Percentiles rank a stretch among this genome's conserved stretches.
Conservation (phyloP, 1,140 invertebrate genomes). For the Panulirus ornatus region DNA sequence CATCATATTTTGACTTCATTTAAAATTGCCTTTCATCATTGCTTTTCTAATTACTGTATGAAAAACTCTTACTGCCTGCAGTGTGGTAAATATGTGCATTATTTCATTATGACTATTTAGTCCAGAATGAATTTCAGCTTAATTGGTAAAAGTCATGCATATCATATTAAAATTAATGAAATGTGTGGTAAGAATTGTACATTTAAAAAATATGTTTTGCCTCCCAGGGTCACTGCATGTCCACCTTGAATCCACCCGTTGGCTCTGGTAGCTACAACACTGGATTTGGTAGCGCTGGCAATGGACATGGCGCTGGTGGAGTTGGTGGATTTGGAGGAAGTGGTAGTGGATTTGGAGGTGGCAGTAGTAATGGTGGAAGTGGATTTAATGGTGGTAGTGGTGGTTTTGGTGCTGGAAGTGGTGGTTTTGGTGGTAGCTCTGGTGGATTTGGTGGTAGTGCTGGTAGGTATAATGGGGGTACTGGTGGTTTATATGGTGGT, state of each 20-base stretch:
- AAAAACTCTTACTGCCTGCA: no score
- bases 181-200: background rate
- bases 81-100: no score
- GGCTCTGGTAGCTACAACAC: constrained; percentile 45
- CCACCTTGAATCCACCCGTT: constrained; percentile 73
- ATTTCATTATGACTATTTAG: no score
- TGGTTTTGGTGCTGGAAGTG: constrained; percentile 28
- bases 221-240: constrained; percentile 74
- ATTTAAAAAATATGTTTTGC: background rate
- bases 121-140: no score
- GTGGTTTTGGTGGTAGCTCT: constrained; percentile 24
- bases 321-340: background rate
- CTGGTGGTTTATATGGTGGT: constrained; percentile 29
- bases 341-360: constrained; percentile 11
- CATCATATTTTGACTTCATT: no score
- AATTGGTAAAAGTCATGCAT: no score
- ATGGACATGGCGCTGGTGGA: constrained; percentile 7
- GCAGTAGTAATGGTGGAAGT: background rate
- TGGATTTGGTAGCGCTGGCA: background rate
- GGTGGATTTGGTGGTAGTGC: constrained; percentile 1
- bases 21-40: no score
- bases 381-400: constrained; percentile 26
- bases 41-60: no score
- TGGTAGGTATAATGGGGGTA: constrained; percentile 17
- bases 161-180: background rate